Base-by-base conservation (phyloP, 2,113 vertebrate genomes). In the Bos javanicus region DNA sequence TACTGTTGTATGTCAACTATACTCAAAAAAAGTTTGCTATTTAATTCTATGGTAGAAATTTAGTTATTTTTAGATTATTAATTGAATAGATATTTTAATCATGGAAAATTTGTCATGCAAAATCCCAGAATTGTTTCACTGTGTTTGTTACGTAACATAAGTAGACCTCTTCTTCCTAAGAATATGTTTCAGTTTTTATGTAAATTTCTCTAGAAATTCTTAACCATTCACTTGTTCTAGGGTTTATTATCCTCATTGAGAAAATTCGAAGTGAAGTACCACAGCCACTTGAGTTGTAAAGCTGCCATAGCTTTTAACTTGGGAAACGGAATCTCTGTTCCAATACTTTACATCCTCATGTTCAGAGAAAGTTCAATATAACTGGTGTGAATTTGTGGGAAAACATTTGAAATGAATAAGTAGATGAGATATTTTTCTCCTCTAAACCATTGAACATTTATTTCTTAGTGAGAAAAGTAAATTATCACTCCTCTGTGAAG, bases 381-480 rank as follows among this genome's bases (percentile, higher is more conserved):
- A 94, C 13, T 48, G 23, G 15, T 30, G 4, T 60, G 28, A 74
- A 25, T 93, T 46, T 93, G 25, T 48, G 25, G 30, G 39, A 10
- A 87, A 76, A 56, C 80, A 94, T 95, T 85, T 97, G 54, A 64
- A 95, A 86, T 43, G 54, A 91, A 91, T n/a, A 91, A 81, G 50
- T 64, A 60, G 13, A 91, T 93, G 25, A 97, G 13, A 43, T 48
- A 59, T 94, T 76, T 90, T 46, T 90, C 59, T 74, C 30, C 78
- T 92, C 43, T 89, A 89, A 76, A 74, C 1, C 54, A 95, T 2
- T 96, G 62, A 90, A 56, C 33, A 84, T 9, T 7, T 36, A 76
- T 84, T 96, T 96, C 52, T 90, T 91, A 54, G 43, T 94, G 84
- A 92, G 52, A 64, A 95, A 90, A 30, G 62, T 91, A 60, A 92